phyloP scores from a whole-genome alignment of 2,113 vertebrate species.

The Mugil cephalus region DNA sequence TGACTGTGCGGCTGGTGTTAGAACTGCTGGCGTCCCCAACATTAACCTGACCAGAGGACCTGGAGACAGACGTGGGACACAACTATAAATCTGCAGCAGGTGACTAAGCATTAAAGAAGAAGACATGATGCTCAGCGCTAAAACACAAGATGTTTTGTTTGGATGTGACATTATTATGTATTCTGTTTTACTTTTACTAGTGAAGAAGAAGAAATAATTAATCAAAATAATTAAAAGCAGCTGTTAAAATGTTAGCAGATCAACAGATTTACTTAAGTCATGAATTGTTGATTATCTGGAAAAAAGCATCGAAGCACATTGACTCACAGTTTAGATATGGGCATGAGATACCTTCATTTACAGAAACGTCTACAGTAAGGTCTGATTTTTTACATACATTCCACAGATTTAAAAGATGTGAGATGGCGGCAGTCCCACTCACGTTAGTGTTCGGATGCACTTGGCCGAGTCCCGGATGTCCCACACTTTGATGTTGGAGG shows the following conservation, averaged over 20 bases:
- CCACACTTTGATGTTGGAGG: conserved; percentile 98
- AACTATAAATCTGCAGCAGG: background rate
- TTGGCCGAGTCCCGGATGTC: conserved; percentile 98
- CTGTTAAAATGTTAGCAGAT: too few species aligned
- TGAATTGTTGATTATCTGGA: too few species aligned
- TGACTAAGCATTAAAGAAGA: background rate
- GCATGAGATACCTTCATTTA: too few species aligned
- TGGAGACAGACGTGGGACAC: conserved; percentile 51
- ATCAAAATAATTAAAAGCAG: too few species aligned
- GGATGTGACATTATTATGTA: background rate
- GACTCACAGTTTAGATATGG: too few species aligned
- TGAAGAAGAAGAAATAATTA: too few species aligned
- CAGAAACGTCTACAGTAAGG: too few species aligned
- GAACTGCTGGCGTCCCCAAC: conserved; percentile 88
- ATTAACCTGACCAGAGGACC: conserved; percentile 94
- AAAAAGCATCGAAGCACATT: too few species aligned
- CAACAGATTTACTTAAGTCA: too few species aligned
- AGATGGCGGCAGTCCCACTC: conserved; percentile 73
- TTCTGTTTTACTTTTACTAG: too few species aligned
- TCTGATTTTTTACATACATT: too few species aligned
- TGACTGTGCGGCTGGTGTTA: conserved; percentile 90
- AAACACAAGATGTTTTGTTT: background rate
- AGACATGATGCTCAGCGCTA: background rate
- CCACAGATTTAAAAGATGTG: too few species aligned
- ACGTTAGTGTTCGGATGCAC: conserved; percentile 95